Conservation (phyloP, 1,140 invertebrate genomes). For the Drosophila eugracilis region DNA sequence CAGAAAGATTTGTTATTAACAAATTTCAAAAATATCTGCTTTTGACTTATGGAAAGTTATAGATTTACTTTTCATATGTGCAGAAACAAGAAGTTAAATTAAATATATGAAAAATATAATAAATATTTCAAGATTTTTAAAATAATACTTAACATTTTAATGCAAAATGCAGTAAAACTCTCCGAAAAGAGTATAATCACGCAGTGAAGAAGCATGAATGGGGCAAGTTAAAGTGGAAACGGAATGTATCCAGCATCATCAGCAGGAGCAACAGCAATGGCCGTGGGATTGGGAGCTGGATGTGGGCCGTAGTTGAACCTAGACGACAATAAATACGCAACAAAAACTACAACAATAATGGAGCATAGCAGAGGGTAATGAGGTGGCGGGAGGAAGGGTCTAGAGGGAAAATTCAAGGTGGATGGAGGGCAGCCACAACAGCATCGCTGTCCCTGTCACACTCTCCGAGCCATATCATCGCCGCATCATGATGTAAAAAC, state of each 20-base stretch:
- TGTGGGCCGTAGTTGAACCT: slow-evolving; percentile 49
- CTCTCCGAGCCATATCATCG: slow-evolving; percentile 70
- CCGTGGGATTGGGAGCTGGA: slow-evolving; percentile 4
- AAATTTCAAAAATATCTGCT: too few relatives aligned
- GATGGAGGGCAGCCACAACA: slow-evolving; percentile 2
- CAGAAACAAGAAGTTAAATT: too few relatives aligned
- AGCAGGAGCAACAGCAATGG: slow-evolving; percentile 13
- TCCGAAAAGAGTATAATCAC: background rate
- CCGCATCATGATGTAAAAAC: slow-evolving; percentile 83
- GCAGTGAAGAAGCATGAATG: slow-evolving; percentile 2
- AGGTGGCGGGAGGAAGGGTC: slow-evolving; percentile 9
- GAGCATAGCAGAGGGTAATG: slow-evolving; percentile 22
- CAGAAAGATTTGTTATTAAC: too few relatives aligned
- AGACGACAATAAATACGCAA: slow-evolving; percentile 76
- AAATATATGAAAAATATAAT: too few relatives aligned
- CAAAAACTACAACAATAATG: slow-evolving; percentile 38
- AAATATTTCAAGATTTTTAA: background rate
- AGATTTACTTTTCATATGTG: too few relatives aligned
- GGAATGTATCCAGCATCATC: slow-evolving; percentile 43
- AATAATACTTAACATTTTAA: background rate
- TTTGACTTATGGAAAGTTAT: too few relatives aligned
- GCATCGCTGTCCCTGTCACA: slow-evolving; percentile 20
- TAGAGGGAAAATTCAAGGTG: slow-evolving; percentile 26
- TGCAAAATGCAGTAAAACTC: too few relatives aligned
- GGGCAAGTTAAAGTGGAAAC: slow-evolving; percentile 22